These are phyloP conservation scores for Argentina silus DNA, from an alignment of 2,797 vertebrate species.

Conservation along the genomic window DNA sequence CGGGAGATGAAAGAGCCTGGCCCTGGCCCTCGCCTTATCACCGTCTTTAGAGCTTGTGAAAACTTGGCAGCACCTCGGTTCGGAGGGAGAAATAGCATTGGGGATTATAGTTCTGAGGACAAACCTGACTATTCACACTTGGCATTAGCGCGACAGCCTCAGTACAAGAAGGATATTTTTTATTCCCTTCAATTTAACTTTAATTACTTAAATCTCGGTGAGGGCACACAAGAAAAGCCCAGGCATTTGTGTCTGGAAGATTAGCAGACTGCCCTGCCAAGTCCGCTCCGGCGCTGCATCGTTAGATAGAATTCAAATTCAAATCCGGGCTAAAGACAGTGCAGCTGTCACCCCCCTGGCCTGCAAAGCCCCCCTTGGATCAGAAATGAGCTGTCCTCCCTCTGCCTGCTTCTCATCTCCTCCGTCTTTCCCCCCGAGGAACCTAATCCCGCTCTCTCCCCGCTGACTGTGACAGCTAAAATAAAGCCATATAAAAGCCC, in stretches of 20 bases:
- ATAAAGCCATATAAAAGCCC: conserved; percentile 83
- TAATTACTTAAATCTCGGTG: conserved; percentile 89
- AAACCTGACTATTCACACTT: conserved; percentile 84
- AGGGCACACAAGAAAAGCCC: conserved; percentile 85
- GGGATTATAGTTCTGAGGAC: conserved; percentile 85
- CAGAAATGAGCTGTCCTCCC: conserved; percentile 89
- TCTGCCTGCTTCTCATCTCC: conserved; percentile 78
- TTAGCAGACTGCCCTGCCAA: conserved; percentile 88
- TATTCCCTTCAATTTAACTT: conserved; percentile 88
- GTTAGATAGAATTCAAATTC: conserved; percentile 91
- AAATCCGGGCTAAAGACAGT: conserved; percentile 88
- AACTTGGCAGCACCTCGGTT: conserved; percentile 77
- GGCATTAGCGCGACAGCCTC: conserved; percentile 83
- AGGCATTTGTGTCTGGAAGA: conserved; percentile 88
- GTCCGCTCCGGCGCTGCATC: conserved; percentile 82
- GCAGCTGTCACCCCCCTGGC: conserved; percentile 88
- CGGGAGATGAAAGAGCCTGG: conserved; percentile 77
- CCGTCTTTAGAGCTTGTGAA: conserved; percentile 76
- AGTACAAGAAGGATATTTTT: conserved; percentile 87
- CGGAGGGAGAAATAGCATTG: conserved; percentile 69
- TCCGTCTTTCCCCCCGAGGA: conserved; percentile 69
- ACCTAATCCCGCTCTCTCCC: conserved; percentile 70
- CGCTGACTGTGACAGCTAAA: conserved; percentile 83
- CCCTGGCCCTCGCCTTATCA: conserved; percentile 75
- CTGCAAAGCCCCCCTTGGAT: conserved; percentile 85